phyloP scores from a whole-genome alignment of 2,113 vertebrate species.

The Leptobrachium ailaonicum region DNA sequence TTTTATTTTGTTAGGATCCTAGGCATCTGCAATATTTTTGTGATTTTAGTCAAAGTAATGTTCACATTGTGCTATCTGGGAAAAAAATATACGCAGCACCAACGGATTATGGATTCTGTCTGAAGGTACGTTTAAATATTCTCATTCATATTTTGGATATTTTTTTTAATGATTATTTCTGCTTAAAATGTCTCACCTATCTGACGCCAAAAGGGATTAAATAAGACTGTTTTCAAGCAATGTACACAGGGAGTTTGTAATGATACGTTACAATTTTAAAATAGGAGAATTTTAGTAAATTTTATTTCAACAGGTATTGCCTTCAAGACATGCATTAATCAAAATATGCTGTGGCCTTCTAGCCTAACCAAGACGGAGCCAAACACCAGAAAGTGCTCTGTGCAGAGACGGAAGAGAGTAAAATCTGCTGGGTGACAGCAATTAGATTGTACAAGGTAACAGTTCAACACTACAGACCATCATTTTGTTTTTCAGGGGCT shows the following conservation, averaged over 20 bases:
- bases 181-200: background rate
- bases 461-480: slow-evolving; percentile 3
- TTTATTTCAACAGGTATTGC: slow-evolving; percentile 85
- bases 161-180: background rate
- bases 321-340: slow-evolving; percentile 80
- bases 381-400: slow-evolving; percentile 94
- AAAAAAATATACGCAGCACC: slow-evolving; percentile 90
- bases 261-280: slow-evolving; percentile 54
- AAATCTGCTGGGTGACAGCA: slow-evolving; percentile 94
- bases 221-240: too few species aligned
- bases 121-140: slow-evolving; percentile 86
- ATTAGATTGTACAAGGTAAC: slow-evolving; percentile 96
- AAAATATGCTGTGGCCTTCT: slow-evolving; percentile 80
- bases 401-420: slow-evolving; percentile 90
- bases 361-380: slow-evolving; percentile 85
- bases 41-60: slow-evolving; percentile 89
- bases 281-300: slow-evolving; percentile 80
- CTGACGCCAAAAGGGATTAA: background rate
- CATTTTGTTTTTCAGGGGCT: too few species aligned
- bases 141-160: slow-evolving; percentile 36
- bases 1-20: slow-evolving; percentile 76
- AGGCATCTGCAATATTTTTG: slow-evolving; percentile 94
- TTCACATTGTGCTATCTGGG: slow-evolving; percentile 83
- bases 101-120: slow-evolving; percentile 88
- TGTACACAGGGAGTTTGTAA: background rate